A percentile compares a stretch with the other conserved stretches of the same genome.
These are phyloP conservation scores for Muscina levida DNA, from an alignment of 2,888 invertebrate genomes.

Conservation along the genomic window DNA sequence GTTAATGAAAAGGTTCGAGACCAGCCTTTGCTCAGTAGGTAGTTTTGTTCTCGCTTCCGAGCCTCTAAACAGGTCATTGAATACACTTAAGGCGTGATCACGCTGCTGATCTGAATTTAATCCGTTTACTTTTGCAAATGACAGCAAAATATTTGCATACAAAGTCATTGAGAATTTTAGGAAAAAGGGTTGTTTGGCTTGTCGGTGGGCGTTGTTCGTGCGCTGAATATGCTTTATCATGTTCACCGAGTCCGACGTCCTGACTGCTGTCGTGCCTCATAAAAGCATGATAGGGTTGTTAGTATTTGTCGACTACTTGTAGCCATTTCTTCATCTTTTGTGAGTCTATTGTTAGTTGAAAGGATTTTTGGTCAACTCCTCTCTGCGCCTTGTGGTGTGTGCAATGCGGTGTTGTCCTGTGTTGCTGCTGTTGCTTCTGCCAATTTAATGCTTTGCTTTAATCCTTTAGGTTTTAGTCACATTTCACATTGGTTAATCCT, in stretches of 20 bases:
- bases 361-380: slow-evolving; percentile 55
- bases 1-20: background rate
- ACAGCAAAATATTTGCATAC: slow-evolving; percentile 60
- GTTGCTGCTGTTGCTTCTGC: slow-evolving; percentile 15
- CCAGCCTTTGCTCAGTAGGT: background rate
- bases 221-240: slow-evolving; percentile 27
- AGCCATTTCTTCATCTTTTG: slow-evolving; percentile 21
- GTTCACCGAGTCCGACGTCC: background rate
- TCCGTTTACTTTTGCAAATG: slow-evolving; percentile 55
- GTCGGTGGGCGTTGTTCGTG: slow-evolving; percentile 39
- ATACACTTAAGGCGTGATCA: slow-evolving; percentile 10
- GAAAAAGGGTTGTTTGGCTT: slow-evolving; percentile 53
- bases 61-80: slow-evolving; percentile 52
- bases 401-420: slow-evolving; percentile 44
- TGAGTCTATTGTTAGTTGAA: slow-evolving; percentile 47
- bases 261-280: slow-evolving; percentile 22
- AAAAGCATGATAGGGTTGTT: slow-evolving; percentile 59
- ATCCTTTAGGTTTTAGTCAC: slow-evolving; percentile 44
- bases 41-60: background rate
- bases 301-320: slow-evolving; percentile 59
- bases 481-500: slow-evolving; percentile 44
- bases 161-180: slow-evolving; percentile 13
- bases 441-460: slow-evolving; percentile 40
- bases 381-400: no score
- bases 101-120: slow-evolving; percentile 47